These are phyloP conservation scores for Heliangelus exortis DNA, from an alignment of 2,797 vertebrate genomes.

Conservation along the genomic window DNA sequence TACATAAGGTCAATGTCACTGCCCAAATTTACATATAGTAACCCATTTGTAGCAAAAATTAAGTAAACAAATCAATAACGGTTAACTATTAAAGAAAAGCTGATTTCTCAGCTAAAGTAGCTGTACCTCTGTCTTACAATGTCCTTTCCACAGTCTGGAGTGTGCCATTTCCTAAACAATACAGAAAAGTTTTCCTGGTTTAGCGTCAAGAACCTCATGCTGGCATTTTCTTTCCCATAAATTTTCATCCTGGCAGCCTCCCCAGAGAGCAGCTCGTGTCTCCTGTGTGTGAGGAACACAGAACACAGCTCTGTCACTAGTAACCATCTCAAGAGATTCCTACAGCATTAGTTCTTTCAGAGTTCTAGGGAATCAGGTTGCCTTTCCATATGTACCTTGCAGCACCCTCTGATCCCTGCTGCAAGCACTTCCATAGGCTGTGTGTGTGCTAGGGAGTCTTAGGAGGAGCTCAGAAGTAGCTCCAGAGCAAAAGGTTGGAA, in stretches of 20 bases:
- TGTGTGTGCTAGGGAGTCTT: background rate
- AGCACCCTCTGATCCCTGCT: background rate
- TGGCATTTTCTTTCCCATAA: background rate
- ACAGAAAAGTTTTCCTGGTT: rapidly evolving
- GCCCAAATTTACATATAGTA: background rate
- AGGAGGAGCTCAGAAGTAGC: background rate
- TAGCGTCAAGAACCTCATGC: background rate
- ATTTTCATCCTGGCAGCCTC: background rate
- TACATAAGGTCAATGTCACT: background rate
- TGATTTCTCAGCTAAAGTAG: background rate
- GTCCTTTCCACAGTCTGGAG: background rate
- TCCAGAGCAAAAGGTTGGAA: background rate
- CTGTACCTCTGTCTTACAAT: background rate
- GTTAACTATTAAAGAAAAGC: background rate
- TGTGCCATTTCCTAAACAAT: background rate
- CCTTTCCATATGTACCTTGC: background rate
- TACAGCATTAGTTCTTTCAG: background rate
- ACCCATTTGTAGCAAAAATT: background rate
- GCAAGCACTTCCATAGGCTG: background rate
- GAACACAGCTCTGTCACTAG: background rate
- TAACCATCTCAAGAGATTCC: background rate
- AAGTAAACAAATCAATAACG: background rate
- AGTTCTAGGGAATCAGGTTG: background rate
- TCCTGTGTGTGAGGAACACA: background rate
- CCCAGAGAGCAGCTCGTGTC: background rate